A percentile compares a stretch with the other conserved stretches of the same genome.
Conservation (phyloP, 23 tunicate genomes). For the Diplosoma virens region DNA sequence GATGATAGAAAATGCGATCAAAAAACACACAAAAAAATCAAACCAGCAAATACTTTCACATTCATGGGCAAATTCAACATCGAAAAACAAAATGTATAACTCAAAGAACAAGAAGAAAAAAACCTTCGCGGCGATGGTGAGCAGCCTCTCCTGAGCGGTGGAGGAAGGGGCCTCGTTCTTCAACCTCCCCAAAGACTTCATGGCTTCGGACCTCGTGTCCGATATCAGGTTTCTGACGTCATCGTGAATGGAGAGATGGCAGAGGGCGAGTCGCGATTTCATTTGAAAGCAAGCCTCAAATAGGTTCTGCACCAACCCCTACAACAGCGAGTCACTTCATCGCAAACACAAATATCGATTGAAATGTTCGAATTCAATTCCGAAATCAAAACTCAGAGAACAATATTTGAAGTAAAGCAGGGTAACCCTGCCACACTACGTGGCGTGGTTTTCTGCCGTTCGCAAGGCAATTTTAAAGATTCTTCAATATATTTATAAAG, state of each 20-base stretch:
- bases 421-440: too few species aligned
- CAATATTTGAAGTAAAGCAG: too few species aligned
- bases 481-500: too few species aligned
- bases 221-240: constrained; percentile 56
- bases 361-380: too few species aligned
- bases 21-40: too few species aligned
- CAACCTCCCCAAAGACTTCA: constrained; percentile 62
- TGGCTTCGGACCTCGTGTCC: constrained; percentile 60
- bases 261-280: constrained; percentile 70
- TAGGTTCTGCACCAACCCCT: constrained; percentile 81
- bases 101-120: not conserved
- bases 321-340: too few species aligned
- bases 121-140: constrained; percentile 61
- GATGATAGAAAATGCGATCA: too few species aligned
- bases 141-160: constrained; percentile 71
- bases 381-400: too few species aligned
- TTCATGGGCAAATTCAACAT: not conserved
- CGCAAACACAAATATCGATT: too few species aligned
- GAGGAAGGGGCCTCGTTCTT: constrained; percentile 59
- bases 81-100: not conserved
- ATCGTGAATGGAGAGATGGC: constrained; percentile 74
- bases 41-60: too few species aligned
- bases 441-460: too few species aligned
- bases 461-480: too few species aligned
- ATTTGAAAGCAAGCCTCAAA: constrained; percentile 76